phyloP scores from a whole-genome alignment of 1,140 invertebrate species.

The Pararge aegeria region DNA sequence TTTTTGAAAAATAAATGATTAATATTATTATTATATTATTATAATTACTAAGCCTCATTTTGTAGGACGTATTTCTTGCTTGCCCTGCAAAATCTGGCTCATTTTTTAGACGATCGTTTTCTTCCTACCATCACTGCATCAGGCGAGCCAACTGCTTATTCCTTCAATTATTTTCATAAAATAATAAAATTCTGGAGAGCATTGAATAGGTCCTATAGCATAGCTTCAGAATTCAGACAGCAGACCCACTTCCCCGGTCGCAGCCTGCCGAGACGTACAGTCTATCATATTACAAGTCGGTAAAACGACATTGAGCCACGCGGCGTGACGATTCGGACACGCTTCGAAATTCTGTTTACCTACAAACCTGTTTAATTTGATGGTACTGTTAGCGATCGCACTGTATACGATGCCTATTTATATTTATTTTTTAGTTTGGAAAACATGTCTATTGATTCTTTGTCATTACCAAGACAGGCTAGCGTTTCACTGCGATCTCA shows the following conservation, averaged over 20 bases:
- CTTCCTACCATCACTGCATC: too few relatives aligned
- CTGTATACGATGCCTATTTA: neutral
- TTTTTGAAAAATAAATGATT: too few relatives aligned
- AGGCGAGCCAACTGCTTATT: too few relatives aligned
- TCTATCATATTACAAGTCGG: conserved; percentile 27
- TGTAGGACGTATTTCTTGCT: too few relatives aligned
- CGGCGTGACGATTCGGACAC: conserved; percentile 23
- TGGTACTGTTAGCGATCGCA: conserved; percentile 5
- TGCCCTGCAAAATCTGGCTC: too few relatives aligned
- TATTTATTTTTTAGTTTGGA: neutral
- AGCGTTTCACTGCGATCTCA: too few relatives aligned
- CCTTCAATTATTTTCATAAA: too few relatives aligned
- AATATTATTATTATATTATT: too few relatives aligned
- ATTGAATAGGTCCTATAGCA: neutral
- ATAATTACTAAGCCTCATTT: too few relatives aligned
- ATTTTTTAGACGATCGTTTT: too few relatives aligned
- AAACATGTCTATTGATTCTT: neutral
- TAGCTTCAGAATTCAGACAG: conserved; percentile 1
- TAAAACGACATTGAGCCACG: conserved; percentile 23
- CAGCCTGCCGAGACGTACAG: conserved; percentile 13
- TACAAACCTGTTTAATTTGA: conserved; percentile 25
- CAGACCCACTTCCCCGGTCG: conserved; percentile 14
- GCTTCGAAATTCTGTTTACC: conserved; percentile 20
- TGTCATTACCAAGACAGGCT: too few relatives aligned
- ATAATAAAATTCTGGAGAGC: too few relatives aligned